These are phyloP conservation scores for Torymus tubicola DNA, from an alignment of 2,888 invertebrate genomes.

Conservation along the genomic window DNA sequence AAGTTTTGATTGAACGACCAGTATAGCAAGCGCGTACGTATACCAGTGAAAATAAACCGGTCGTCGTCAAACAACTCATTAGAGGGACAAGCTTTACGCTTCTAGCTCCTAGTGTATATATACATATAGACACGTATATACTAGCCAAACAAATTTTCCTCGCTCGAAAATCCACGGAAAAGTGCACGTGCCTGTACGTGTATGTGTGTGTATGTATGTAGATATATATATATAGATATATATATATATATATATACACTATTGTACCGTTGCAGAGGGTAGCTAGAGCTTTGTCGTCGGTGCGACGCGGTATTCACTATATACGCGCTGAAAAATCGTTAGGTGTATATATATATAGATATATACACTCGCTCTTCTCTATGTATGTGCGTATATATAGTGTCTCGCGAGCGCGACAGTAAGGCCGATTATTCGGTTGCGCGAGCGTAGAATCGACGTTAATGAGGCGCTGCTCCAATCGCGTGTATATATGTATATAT, in stretches of 20 bases:
- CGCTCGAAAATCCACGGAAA: neutral
- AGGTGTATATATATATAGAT: too few species aligned
- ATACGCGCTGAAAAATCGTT: conserved; percentile 50
- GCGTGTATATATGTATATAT: too few species aligned
- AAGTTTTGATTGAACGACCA: conserved; percentile 35
- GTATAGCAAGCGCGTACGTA: too few species aligned
- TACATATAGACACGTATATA: too few species aligned
- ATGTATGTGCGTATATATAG: conserved; percentile 4
- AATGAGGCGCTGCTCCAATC: conserved; percentile 42
- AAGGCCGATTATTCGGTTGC: conserved; percentile 44
- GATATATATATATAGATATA: too few species aligned
- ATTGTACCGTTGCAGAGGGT: too few species aligned
- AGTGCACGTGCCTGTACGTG: neutral
- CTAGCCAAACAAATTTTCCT: neutral
- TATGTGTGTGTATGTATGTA: neutral
- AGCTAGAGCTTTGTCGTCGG: neutral
- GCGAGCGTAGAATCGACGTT: conserved; percentile 46
- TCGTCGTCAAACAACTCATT: conserved; percentile 50
- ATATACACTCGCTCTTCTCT: too few species aligned
- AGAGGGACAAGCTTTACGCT: neutral
- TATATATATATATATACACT: too few species aligned
- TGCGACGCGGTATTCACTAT: too few species aligned
- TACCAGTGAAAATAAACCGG: conserved; percentile 21
- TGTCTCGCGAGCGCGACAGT: conserved; percentile 36
- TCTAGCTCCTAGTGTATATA: too few species aligned